Evolutionary conservation across 2,113 vertebrate species (phyloP).

Genomic region (Strix aluco): DNA sequence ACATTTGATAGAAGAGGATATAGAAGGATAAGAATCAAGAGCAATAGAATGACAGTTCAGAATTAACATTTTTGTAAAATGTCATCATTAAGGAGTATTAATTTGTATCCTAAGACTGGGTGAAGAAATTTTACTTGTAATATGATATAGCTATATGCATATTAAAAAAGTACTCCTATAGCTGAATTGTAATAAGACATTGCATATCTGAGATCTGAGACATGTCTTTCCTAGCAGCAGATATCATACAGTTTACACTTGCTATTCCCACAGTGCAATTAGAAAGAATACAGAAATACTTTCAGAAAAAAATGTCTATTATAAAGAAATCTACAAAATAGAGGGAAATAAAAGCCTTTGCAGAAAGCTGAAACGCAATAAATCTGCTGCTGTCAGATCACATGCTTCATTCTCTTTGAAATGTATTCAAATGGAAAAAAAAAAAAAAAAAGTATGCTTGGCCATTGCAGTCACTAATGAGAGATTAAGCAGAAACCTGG

Average conservation of each 20-base stretch:
- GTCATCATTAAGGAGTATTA: not conserved
- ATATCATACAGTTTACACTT: not conserved
- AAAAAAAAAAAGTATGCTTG: not conserved
- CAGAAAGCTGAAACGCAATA: not conserved
- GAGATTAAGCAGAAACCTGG: not conserved
- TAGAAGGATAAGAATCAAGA: not conserved
- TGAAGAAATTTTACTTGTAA: not conserved
- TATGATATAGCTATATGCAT: not conserved
- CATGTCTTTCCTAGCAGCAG: not conserved
- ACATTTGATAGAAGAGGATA: not conserved
- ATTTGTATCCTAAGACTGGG: not conserved
- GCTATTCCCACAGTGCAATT: not conserved
- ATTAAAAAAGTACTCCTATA: not conserved
- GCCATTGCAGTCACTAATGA: not conserved
- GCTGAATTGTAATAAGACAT: not conserved
- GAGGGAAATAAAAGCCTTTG: not conserved
- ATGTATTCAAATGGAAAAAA: not conserved
- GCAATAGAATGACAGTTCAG: not conserved
- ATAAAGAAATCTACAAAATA: not conserved
- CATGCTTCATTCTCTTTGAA: not conserved
- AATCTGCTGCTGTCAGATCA: not conserved
- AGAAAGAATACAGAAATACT: not conserved
- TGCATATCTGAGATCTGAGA: not conserved
- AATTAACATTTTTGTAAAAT: not conserved
- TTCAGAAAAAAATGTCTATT: not conserved